phyloP scores from a whole-genome alignment of 2,797 vertebrate species.

The Rallus crepitans region DNA sequence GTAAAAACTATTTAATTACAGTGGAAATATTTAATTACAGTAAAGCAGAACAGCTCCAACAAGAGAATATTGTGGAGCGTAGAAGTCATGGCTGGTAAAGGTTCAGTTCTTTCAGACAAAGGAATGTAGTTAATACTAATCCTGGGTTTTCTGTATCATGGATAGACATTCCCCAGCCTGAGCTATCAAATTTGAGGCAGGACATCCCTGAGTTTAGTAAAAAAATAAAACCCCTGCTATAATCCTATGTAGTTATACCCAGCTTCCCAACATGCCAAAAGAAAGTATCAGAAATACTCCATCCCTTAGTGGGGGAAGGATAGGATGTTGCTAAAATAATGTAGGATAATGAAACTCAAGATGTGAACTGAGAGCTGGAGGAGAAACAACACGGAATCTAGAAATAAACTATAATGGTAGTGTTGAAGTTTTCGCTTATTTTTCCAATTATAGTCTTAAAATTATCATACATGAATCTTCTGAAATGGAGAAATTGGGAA shows the following conservation, averaged over 20 bases:
- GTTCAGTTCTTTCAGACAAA: background rate
- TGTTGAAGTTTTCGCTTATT: background rate
- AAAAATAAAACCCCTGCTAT: background rate
- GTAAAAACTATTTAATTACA: background rate
- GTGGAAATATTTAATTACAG: background rate
- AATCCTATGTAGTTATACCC: background rate
- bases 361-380: background rate
- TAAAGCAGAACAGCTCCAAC: background rate
- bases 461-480: background rate
- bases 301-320: background rate
- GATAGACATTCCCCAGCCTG: background rate
- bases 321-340: background rate
- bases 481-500: background rate
- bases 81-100: background rate
- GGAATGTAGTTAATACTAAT: background rate
- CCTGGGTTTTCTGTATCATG: background rate
- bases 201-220: background rate
- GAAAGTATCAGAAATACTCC: background rate
- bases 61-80: background rate
- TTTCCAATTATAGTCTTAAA: background rate
- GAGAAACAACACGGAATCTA: background rate
- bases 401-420: background rate
- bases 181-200: background rate
- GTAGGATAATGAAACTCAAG: background rate
- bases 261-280: rapidly evolving